These are phyloP conservation scores for Ctenicera cuprea DNA, from an alignment of 2,888 invertebrate genomes.

Conservation along the genomic window DNA sequence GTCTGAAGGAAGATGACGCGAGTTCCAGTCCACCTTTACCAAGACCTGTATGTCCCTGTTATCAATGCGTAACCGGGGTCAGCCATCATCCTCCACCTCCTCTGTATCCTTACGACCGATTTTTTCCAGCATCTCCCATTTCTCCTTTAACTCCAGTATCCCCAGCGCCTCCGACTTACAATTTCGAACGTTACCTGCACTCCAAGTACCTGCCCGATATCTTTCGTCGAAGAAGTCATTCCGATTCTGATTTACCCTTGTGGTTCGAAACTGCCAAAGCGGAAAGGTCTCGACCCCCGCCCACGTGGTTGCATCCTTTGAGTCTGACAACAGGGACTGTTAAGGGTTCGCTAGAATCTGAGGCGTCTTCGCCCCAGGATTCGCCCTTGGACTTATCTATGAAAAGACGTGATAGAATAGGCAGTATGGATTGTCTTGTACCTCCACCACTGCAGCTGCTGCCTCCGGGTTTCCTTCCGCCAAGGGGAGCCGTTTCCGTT, in stretches of 20 bases:
- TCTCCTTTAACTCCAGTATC: conserved; percentile 76
- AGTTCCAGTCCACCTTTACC: conserved; percentile 69
- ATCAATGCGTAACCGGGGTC: conserved; percentile 70
- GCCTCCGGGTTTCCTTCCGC: conserved; percentile 74
- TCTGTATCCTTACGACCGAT: conserved; percentile 72
- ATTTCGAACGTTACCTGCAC: conserved; percentile 79
- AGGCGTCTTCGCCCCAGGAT: conserved; percentile 81
- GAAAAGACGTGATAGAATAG: conserved; percentile 73
- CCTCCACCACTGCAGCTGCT: conserved; percentile 73
- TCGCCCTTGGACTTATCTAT: conserved; percentile 90
- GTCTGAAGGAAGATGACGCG: conserved; percentile 74
- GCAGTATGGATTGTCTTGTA: conserved; percentile 64
- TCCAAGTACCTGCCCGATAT: conserved; percentile 80
- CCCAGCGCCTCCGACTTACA: conserved; percentile 75
- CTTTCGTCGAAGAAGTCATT: conserved; percentile 78
- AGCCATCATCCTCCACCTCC: conserved; percentile 68
- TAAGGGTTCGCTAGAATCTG: conserved; percentile 75
- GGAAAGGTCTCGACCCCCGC: conserved; percentile 68
- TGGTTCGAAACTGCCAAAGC: conserved; percentile 74
- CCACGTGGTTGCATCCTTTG: conserved; percentile 69
- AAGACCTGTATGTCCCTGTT: conserved; percentile 68
- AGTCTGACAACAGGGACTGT: conserved; percentile 66
- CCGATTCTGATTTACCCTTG: conserved; percentile 79
- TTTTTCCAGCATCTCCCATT: conserved; percentile 76
- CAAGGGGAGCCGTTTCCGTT: conserved; percentile 79